phyloP scores from a whole-genome alignment of 2,888 invertebrate species.

The Oxyteleia sp. region DNA sequence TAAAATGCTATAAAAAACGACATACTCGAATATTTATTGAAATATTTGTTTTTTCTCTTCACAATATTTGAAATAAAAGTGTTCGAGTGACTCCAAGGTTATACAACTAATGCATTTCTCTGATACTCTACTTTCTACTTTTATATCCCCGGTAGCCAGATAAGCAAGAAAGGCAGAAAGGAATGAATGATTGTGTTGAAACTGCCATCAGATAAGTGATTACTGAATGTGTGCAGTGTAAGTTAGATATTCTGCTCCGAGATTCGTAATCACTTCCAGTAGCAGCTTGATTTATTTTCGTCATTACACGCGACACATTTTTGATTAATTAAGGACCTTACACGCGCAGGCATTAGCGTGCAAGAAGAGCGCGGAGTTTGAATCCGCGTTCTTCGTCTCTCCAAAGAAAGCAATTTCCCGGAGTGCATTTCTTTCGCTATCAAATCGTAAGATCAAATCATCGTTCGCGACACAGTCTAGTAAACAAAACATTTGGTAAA shows the following conservation, averaged over 20 bases:
- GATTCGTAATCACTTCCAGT: constrained; percentile 25
- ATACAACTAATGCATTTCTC: constrained; percentile 54
- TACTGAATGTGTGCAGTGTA: constrained; percentile 39
- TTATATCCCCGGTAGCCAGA: constrained; percentile 31
- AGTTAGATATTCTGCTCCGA: constrained; percentile 21
- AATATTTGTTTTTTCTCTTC: background rate
- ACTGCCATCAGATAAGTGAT: constrained; percentile 56
- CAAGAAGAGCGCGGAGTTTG: too few relatives aligned
- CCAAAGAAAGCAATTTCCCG: background rate
- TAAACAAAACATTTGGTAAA: constrained; percentile 27
- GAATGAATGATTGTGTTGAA: constrained; percentile 60
- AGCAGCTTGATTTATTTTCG: constrained; percentile 40
- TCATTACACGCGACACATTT: constrained; percentile 22
- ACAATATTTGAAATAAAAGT: constrained; percentile 4
- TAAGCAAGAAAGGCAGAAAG: constrained; percentile 46
- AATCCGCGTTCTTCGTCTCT: too few relatives aligned
- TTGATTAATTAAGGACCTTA: constrained; percentile 17
- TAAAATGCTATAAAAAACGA: too few relatives aligned
- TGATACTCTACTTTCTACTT: constrained; percentile 43
- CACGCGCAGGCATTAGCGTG: too few relatives aligned
- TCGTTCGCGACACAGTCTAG: background rate
- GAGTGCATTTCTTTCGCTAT: background rate
- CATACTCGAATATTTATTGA: too few relatives aligned
- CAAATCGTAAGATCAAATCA: constrained; percentile 8
- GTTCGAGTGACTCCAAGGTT: constrained; percentile 25